These are phyloP conservation scores for Carterocephalus palaemon DNA, from an alignment of 2,888 invertebrate species.

Conservation along the genomic window DNA sequence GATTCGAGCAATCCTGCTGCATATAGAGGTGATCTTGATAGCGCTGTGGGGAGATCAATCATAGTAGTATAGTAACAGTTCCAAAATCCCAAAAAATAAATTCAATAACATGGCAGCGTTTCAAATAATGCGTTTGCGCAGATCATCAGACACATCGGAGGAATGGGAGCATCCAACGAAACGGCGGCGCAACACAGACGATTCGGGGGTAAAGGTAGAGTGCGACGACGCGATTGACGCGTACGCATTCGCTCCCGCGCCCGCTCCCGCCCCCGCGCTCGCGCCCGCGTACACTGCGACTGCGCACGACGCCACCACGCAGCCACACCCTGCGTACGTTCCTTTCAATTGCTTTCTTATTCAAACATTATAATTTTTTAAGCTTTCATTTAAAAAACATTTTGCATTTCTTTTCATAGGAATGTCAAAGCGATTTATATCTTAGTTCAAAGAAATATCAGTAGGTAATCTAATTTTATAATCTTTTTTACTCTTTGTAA, in stretches of 20 bases:
- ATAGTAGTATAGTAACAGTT: too few relatives aligned
- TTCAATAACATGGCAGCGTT: too few relatives aligned
- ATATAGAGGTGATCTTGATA: too few relatives aligned
- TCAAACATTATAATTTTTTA: not conserved
- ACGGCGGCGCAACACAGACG: constrained; percentile 74
- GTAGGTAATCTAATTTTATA: too few relatives aligned
- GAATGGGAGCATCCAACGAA: constrained; percentile 73
- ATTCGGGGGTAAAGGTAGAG: constrained; percentile 84
- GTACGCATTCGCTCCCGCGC: constrained; percentile 82
- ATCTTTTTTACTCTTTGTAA: too few relatives aligned
- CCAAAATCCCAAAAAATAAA: too few relatives aligned
- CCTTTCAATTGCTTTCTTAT: constrained; percentile 8
- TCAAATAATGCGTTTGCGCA: constrained; percentile 58
- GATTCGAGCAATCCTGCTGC: too few relatives aligned
- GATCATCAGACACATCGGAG: constrained; percentile 69
- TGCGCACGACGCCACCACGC: constrained; percentile 38
- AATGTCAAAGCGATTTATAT: too few relatives aligned
- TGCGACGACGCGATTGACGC: constrained; percentile 85
- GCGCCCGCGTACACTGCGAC: constrained; percentile 38
- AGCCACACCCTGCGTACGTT: constrained; percentile 37
- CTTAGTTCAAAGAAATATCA: too few relatives aligned
- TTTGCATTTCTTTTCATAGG: too few relatives aligned
- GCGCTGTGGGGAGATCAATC: too few relatives aligned
- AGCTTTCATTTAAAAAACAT: too few relatives aligned
- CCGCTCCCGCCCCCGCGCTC: constrained; percentile 48